phyloP scores from a whole-genome alignment of 1,140 invertebrate species.

The Drosophila yakuba region DNA sequence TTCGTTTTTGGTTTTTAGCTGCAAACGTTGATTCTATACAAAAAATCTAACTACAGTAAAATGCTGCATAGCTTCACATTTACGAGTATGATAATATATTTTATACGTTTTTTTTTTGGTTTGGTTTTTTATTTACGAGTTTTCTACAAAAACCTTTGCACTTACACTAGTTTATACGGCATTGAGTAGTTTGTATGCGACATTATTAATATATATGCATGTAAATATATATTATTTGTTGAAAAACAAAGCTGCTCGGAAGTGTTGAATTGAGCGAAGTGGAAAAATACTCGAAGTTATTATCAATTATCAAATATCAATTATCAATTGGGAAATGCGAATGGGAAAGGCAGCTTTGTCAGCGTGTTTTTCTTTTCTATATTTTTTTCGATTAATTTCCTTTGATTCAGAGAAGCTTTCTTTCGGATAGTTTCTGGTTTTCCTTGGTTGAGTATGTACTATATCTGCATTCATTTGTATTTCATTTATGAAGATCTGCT shows the following conservation, averaged over 20 bases:
- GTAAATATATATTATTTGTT: conserved; percentile 29
- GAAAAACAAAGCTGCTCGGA: conserved; percentile 54
- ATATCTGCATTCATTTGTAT: conserved; percentile 45
- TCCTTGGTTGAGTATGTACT: conserved; percentile 48
- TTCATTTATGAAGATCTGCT: conserved; percentile 59
- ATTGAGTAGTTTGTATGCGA: conserved; percentile 71
- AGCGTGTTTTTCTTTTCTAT: conserved; percentile 16
- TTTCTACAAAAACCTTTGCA: conserved; percentile 73
- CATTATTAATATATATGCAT: conserved; percentile 58
- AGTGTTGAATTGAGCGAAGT: conserved; percentile 20
- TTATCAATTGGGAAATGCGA: conserved; percentile 13
- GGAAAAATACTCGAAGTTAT: conserved; percentile 21
- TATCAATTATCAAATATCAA: not conserved
- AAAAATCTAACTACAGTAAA: conserved; percentile 81
- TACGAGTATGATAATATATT: conserved; percentile 69
- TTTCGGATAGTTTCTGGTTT: conserved; percentile 39
- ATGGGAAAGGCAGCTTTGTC: conserved; percentile 43
- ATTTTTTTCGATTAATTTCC: conserved; percentile 22
- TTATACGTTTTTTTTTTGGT: conserved; percentile 57
- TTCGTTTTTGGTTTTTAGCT: conserved; percentile 55
- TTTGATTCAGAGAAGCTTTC: conserved; percentile 7
- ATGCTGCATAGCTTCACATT: conserved; percentile 74
- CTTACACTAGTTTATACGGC: conserved; percentile 66
- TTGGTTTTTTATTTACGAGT: conserved; percentile 53
- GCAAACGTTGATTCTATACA: conserved; percentile 73